Conservation (phyloP, 2,113 vertebrate genomes). For the Trinectes maculatus region DNA sequence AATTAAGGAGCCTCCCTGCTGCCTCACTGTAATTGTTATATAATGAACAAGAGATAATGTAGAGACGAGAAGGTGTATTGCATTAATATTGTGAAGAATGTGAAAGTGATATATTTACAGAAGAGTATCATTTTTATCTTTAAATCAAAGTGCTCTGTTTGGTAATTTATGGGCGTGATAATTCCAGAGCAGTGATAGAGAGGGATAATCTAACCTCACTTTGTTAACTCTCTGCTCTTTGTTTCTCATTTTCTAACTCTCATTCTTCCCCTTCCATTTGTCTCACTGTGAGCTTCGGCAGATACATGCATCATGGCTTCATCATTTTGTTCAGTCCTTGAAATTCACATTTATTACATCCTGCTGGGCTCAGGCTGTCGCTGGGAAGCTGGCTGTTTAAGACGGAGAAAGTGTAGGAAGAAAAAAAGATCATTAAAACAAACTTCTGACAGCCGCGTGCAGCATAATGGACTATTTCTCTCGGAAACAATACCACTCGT, state of each 20-base stretch:
- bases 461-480: not conserved
- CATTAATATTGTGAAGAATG: constrained; percentile 19
- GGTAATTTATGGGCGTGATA: constrained; percentile 22
- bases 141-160: constrained; percentile 15
- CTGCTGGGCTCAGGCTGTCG: not conserved
- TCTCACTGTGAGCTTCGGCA: not conserved
- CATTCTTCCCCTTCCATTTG: not conserved
- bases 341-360: constrained; percentile 2
- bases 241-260: not conserved
- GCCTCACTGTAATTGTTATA: constrained; percentile 29
- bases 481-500: not conserved
- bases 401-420: not conserved
- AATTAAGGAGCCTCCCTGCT: constrained; percentile 12
- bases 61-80: not conserved
- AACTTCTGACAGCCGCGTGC: not conserved
- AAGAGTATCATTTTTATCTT: constrained; percentile 3
- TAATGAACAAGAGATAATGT: constrained; percentile 22
- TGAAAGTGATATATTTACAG: constrained; percentile 26
- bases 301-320: not conserved
- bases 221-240: constrained; percentile 1
- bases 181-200: constrained; percentile 15
- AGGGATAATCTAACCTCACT: constrained; percentile 10
- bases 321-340: not conserved
- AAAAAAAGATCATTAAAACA: not conserved
- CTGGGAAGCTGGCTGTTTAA: not conserved